Base-by-base conservation (phyloP, 1,140 invertebrate genomes). In the Temnothorax nylanderi region DNA sequence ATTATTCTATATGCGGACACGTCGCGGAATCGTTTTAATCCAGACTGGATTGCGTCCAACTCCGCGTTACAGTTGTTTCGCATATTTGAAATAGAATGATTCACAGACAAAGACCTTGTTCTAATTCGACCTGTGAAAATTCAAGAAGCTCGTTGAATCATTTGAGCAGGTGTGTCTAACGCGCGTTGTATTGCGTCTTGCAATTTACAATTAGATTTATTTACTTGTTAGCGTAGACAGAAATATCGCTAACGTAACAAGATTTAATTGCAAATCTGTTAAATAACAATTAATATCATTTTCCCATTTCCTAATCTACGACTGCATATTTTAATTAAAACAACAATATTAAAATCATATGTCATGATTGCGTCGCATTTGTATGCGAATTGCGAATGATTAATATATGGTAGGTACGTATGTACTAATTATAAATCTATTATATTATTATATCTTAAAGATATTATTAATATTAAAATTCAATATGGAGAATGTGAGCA, bases 41-140 rank as follows among this genome's bases (percentile, higher is more conserved):
- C 58, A 74, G 47, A 78, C 88, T 90, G 89, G 89, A 90, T 85
- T 75, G 77, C 86, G 47, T 90, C 89, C 89, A 90, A 82, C 60
- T 21, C n/a, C 49, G 26, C 37, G 56, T 90, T 90, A 85, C 74
- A 90, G 67, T 85, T 88, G 86, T 84, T 64, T 87, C 86, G 80
- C 72, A n/a, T 64, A 90, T 88, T 90, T 60, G 89, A 90, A 90
- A 90, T 88, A 85, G 86, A 81, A 88, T 90, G 89, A 90, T 64
- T 90, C 89, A 90, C 85, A 90, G 89, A 88, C 86, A 88, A 90
- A 90, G 89, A 90, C 89, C 89, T 90, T 90, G 88, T 90, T 90
- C 89, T 85, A 90, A 90, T 81, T 88, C 65, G 89, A 90, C 54
- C 16, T 81, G 75, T 75, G 86, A 88, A 88, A 85, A 74, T 75